Evolutionary conservation across 2,888 invertebrate species (phyloP), one percentile per base, ranked within the genome.

Genomic region (Acleris sparsana): DNA sequence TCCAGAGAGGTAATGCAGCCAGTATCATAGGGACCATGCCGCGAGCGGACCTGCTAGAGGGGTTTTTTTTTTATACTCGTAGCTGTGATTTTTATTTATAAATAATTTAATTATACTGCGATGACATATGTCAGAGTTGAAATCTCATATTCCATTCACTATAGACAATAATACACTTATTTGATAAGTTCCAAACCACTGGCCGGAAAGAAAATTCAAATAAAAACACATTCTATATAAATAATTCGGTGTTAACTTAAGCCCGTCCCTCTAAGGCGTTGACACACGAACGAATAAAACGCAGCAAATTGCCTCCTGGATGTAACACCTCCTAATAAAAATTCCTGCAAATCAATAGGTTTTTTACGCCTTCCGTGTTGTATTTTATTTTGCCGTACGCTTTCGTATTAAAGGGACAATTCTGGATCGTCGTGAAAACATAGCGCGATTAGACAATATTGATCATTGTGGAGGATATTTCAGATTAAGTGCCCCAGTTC

Each of bases 301-400:
- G 83, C 73, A 79, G 78, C 84, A 82, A 81, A 83, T 82, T 78
- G 80, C 76, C 73, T 77, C 80, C 84, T 81, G 79, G 80, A 87
- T 88, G 89, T 87, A 87, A 86, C 84, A 86, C 83, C 83, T 86
- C 86, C 92, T 92, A 93, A 93, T 93, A 93, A 92, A 93, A 93
- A 93, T 93, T 92, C 93, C 92, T 82, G 82, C 86, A 89, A 92
- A 93, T 93, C 92, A 93, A 92, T 93, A 92, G 86, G 86, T 89
- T 89, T 87, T 92, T 89, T 89, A 88, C 89, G 87, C 88, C 88
- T 89, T 89, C 90, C 88, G 85, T 88, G 88, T 89, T 88, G 89
- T 89, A 90, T 92, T 89, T 89, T 91, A 89, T 90, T 89, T 86
- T 89, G 88, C 88, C 89, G 85, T 86, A 85, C 86, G 91, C 87